phyloP scores from a whole-genome alignment of 2,113 vertebrate species.

The Damaliscus lunatus region DNA sequence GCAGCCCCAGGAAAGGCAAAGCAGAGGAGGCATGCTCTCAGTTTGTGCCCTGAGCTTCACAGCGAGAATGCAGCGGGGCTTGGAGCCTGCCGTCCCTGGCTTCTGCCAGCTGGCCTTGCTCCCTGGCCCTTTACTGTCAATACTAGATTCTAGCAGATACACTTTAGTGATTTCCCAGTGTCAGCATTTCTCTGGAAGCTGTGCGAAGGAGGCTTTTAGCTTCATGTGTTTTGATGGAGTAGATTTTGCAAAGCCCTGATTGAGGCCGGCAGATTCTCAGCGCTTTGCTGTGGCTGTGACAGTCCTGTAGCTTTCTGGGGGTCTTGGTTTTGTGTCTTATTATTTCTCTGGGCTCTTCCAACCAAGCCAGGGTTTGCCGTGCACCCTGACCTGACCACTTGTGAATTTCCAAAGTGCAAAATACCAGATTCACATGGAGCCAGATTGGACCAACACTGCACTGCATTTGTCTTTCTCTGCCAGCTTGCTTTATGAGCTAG shows the following conservation, averaged over 20 bases:
- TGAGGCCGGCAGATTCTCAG: background rate
- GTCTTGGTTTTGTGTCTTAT: background rate
- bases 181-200: background rate
- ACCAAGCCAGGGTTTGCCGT: background rate
- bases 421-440: background rate
- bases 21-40: background rate
- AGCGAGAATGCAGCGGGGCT: background rate
- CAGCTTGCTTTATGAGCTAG: background rate
- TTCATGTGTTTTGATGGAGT: background rate
- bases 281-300: background rate
- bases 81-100: background rate
- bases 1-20: conserved; percentile 35
- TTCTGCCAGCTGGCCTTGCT: background rate
- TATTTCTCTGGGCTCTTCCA: background rate
- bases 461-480: background rate
- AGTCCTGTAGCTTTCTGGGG: background rate
- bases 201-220: background rate
- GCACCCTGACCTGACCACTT: background rate
- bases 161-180: background rate
- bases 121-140: conserved; percentile 7
- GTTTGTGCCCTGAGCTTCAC: background rate
- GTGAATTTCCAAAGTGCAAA: background rate
- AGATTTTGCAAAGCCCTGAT: background rate
- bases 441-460: background rate
- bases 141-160: background rate